Percentiles rank a stretch among this genome's conserved stretches.
Conservation (phyloP, 2,888 invertebrate species). For the Ypsolopha sequella region DNA sequence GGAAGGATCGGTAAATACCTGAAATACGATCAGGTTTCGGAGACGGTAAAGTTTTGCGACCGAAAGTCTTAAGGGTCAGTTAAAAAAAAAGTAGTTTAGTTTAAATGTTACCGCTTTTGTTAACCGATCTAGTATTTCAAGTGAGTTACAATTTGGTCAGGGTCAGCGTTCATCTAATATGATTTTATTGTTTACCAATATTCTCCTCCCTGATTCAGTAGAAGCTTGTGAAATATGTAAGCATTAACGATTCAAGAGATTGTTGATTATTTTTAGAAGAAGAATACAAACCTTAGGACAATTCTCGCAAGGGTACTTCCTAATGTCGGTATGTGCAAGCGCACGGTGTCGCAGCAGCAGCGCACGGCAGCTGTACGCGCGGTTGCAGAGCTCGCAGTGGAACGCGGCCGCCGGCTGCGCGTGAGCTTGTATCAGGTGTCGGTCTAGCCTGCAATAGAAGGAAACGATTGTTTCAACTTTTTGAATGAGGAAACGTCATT, state of each 20-base stretch:
- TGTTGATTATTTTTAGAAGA: background rate
- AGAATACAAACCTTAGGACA: conserved; percentile 79
- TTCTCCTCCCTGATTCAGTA: no score
- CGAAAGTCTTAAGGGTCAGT: background rate
- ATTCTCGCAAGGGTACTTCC: conserved; percentile 94
- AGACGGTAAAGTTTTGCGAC: conserved; percentile 26
- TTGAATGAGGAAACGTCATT: background rate
- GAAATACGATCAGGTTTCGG: conserved; percentile 71
- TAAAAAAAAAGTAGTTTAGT: no score
- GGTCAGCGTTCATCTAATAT: no score
- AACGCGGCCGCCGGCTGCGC: conserved; percentile 83
- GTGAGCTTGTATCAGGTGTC: conserved; percentile 83
- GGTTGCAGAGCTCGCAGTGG: conserved; percentile 87
- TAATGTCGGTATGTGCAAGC: conserved; percentile 82
- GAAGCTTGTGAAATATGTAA: no score
- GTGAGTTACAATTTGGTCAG: no score
- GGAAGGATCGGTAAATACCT: conserved; percentile 96
- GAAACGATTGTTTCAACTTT: conserved; percentile 3
- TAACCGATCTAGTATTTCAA: no score
- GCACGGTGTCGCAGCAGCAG: conserved; percentile 87
- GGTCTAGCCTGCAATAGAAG: conserved; percentile 80
- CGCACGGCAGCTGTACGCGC: conserved; percentile 85
- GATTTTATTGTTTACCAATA: no score
- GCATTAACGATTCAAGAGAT: no score
- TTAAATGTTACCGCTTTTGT: no score